Evolutionary conservation across 2,888 invertebrate species (phyloP).

Genomic region (Agonopterix arenella): DNA sequence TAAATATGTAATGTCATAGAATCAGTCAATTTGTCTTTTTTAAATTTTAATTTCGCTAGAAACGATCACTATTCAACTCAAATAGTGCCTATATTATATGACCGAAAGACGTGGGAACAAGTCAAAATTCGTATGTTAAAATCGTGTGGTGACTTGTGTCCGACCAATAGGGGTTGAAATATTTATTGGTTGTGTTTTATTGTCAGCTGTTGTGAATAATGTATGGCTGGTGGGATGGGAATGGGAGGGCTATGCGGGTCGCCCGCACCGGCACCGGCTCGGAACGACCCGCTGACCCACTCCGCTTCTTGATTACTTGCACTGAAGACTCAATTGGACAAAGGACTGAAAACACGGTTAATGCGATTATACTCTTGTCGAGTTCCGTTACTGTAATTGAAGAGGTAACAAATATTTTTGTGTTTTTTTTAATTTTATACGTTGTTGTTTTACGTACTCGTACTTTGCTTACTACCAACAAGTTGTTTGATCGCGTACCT

Average conservation of each 20-base stretch:
- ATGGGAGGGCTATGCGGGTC: conserved; percentile 22
- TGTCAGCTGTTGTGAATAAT: conserved; percentile 43
- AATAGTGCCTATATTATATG: too few relatives aligned
- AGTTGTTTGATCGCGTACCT: too few relatives aligned
- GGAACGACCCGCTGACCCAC: conserved; percentile 65
- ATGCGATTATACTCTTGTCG: conserved; percentile 43
- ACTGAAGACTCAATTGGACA: conserved; percentile 59
- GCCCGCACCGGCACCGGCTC: conserved; percentile 21
- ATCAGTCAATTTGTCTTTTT: too few relatives aligned
- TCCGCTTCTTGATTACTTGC: conserved; percentile 50
- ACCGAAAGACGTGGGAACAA: too few relatives aligned
- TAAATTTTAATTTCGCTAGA: too few relatives aligned
- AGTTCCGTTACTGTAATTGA: conserved; percentile 20
- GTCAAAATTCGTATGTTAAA: too few relatives aligned
- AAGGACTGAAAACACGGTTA: conserved; percentile 57
- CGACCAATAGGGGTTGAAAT: conserved; percentile 37
- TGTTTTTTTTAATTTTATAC: too few relatives aligned
- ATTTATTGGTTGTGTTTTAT: conserved; percentile 47
- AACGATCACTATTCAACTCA: too few relatives aligned
- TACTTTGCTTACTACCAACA: too few relatives aligned
- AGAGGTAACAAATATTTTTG: too few relatives aligned
- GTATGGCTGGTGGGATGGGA: conserved; percentile 39
- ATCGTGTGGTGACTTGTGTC: neutral
- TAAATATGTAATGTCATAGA: too few relatives aligned
- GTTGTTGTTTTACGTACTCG: too few relatives aligned